Percentiles rank a stretch among this genome's conserved stretches.
These are phyloP conservation scores for Hemiscyllium ocellatum DNA, from an alignment of 2,113 vertebrate genomes.

Conservation along the genomic window DNA sequence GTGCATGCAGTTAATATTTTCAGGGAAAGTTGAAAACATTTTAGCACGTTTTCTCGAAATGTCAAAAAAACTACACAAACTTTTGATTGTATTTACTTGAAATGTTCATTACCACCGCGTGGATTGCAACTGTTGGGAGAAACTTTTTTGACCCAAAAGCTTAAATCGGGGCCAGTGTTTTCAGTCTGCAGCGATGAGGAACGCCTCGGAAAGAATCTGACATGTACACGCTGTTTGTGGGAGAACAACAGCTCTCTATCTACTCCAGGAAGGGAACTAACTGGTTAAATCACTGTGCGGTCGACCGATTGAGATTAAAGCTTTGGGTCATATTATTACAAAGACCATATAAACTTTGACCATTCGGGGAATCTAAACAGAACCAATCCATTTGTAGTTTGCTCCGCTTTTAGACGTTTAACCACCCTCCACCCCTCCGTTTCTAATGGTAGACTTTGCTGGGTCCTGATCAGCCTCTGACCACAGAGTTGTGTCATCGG, in stretches of 20 bases:
- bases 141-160: background rate
- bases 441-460: conserved; percentile 22
- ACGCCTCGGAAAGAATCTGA: conserved; percentile 22
- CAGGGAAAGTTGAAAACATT: background rate
- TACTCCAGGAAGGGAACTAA: background rate
- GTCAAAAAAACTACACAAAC: background rate
- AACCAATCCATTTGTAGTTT: background rate
- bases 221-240: background rate
- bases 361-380: background rate
- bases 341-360: background rate
- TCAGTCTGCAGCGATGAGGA: background rate
- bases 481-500: conserved; percentile 24
- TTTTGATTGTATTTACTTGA: background rate
- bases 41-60: background rate
- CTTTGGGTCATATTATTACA: background rate
- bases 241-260: background rate
- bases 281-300: background rate
- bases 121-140: background rate
- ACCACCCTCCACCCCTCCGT: background rate
- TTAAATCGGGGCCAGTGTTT: background rate
- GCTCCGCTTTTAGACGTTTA: background rate
- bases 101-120: background rate
- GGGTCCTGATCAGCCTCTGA: background rate
- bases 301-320: too few species aligned
- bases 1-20: background rate